These are phyloP conservation scores for Nycteola revayana DNA, from an alignment of 2,888 invertebrate species.

Conservation along the genomic window DNA sequence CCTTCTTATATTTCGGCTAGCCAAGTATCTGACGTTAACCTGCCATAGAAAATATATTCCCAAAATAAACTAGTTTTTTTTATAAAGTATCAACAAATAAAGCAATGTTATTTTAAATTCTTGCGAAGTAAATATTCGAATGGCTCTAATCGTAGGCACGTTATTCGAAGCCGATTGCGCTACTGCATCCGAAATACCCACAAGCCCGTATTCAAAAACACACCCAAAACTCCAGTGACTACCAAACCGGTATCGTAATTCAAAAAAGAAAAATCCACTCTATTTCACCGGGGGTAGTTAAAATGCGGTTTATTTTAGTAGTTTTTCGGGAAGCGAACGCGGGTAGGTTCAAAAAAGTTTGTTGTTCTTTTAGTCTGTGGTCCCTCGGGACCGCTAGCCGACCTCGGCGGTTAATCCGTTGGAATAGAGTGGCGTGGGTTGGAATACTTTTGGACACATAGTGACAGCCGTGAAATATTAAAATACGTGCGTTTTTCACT, in stretches of 20 bases:
- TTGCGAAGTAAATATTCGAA: no score
- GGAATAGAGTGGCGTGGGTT: conserved; percentile 27
- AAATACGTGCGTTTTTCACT: conserved; percentile 19
- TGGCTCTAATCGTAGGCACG: no score
- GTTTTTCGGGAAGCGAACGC: conserved; percentile 36
- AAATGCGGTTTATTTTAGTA: conserved; percentile 46
- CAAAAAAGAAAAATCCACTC: conserved; percentile 28
- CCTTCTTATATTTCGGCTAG: no score
- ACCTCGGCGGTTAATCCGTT: conserved; percentile 37
- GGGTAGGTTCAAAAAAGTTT: conserved; percentile 31
- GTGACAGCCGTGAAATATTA: conserved; percentile 36
- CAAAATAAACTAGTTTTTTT: no score
- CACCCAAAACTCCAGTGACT: conserved; percentile 16
- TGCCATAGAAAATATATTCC: no score
- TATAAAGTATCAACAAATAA: no score
- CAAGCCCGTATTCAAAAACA: conserved; percentile 22
- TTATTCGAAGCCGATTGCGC: no score
- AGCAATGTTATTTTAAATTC: no score
- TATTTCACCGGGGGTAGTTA: conserved; percentile 40
- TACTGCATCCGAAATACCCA: conserved; percentile 6
- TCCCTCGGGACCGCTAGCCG: conserved; percentile 26
- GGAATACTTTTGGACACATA: conserved; percentile 26
- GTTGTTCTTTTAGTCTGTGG: conserved; percentile 18
- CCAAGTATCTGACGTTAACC: no score
- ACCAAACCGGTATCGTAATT: conserved; percentile 29